These are phyloP conservation scores for Drosophila aff. DNA, from an alignment of 1,140 invertebrate genomes.

Conservation along the genomic window DNA sequence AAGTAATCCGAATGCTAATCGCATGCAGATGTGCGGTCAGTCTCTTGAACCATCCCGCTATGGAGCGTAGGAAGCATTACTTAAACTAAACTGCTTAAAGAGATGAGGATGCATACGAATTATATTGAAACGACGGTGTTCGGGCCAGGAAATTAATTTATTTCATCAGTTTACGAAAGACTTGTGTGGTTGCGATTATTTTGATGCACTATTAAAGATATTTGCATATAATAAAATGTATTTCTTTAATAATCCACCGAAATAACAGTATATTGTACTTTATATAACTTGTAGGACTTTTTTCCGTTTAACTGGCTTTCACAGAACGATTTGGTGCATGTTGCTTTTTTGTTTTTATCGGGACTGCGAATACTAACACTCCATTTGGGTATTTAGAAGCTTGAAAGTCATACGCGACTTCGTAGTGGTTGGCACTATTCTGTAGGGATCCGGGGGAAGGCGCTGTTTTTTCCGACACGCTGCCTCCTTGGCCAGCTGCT, in stretches of 20 bases:
- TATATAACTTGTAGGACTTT: not conserved
- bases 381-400: not conserved
- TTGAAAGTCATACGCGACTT: not conserved
- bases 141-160: constrained; percentile 2
- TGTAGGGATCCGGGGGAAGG: not conserved
- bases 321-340: not conserved
- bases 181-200: not conserved
- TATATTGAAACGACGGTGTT: not conserved
- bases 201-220: not conserved
- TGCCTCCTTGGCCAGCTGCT: not conserved
- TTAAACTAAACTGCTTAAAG: constrained; percentile 3
- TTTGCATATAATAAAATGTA: not conserved
- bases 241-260: not conserved
- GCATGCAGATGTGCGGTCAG: constrained; percentile 32
- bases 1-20: constrained; percentile 84
- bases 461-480: not conserved
- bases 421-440: not conserved
- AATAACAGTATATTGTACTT: not conserved
- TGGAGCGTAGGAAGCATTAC: constrained; percentile 53
- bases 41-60: constrained; percentile 12
- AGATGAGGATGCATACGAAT: constrained; percentile 27
- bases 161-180: not conserved
- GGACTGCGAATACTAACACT: not conserved
- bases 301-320: not conserved
- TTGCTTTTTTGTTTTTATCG: not conserved